Base-by-base conservation (phyloP, 2,113 vertebrate species). In the Leucosticte australis region DNA sequence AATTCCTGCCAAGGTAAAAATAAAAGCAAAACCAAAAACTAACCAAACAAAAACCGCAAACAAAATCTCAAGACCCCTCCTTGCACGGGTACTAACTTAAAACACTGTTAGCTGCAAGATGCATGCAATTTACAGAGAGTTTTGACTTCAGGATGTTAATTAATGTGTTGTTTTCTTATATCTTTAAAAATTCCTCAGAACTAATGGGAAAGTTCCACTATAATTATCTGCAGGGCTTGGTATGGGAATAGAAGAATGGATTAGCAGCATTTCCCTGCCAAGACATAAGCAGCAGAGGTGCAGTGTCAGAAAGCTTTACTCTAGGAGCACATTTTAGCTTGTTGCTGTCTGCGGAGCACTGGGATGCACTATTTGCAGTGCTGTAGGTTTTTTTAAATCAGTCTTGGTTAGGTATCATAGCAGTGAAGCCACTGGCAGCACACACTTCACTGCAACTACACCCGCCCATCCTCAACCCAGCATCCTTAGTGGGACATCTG, bases 1-100 rank as follows among this genome's bases (percentile, higher is more conserved):
- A 98, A 99, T 99, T 94, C 99, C 99, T 49, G 99, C 99, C 50
- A 99, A 99, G 99, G 99, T 99, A 91, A 97, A 96, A 83, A 42
- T 31, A 26, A 64, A 50, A n/a, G 11, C 16, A 19, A 27, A 60
- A 60, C 11, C 26, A 19, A 60, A 62, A 27, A 10, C 16, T 14
- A 27, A 52, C 5, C n/a, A 63, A 53, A 3, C 6, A 31, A 70
- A 65, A 21, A 24, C 7, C 1, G 4, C 24, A n/a, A 50, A 35
- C 15, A 37, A 83, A 65, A 21, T 28, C 56, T n/a, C 22, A 59
- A 41, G 41, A 30, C 9, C 14, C 7, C 16, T 47, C 27, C 41
- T 68, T 75, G 4, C 63, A 59, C 2, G 5, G 21, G 15, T 27
- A 9, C n/a, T 81, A 37, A 63, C 18, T 55, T 75, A 31, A 76